Evolutionary conservation across 2,888 invertebrate genomes (phyloP), one percentile per base, ranked within the genome.

Genomic region (Melanophora roralis): DNA sequence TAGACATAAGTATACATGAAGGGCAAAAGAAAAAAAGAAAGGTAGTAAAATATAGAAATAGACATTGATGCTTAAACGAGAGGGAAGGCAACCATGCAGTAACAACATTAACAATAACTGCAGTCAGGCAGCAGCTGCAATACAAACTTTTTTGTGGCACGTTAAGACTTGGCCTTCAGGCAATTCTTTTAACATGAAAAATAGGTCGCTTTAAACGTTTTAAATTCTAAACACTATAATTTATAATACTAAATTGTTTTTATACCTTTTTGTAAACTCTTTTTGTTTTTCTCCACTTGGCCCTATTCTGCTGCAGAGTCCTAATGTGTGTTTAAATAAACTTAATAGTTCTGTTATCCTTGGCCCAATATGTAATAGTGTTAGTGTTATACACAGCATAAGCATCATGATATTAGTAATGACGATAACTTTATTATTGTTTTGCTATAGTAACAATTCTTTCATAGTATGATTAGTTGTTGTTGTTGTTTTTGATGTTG

Each of bases 131-230:
- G 62, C 79, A 80, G 75, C 71, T 80, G 75, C 43, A 75, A 32
- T 72, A 62, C 34, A 67, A 75, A 80, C 62, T 72, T 75, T n/a
- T n/a, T 68, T 80, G 79, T 80, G 72, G 79, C 79, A 80, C 72
- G 71, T 64, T 80, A 80, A 75, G 71, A 75, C 67, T 72, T 75
- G 79, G 75, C 79, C 79, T 80, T 80, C 71, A 72, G 38, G 79
- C 67, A 71, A 80, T 72, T 71, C n/a, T 79, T 49, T 65, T 16
- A 60, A 74, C 65, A 79, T 74, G 60, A 65, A 79, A 79, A 71
- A 79, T 79, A 43, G 79, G 74, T 79, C 74, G 60, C 65, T 79
- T 55, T 67, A 75, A 79, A 80, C 60, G 49, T 67, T 72, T 80
- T 67, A 80, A 80, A 80, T 80, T 67, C 40, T 80, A 68, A 75